Evolutionary conservation across 2,113 vertebrate genomes (phyloP).

Genomic region (Sinocyclocheilus maitianheensis): DNA sequence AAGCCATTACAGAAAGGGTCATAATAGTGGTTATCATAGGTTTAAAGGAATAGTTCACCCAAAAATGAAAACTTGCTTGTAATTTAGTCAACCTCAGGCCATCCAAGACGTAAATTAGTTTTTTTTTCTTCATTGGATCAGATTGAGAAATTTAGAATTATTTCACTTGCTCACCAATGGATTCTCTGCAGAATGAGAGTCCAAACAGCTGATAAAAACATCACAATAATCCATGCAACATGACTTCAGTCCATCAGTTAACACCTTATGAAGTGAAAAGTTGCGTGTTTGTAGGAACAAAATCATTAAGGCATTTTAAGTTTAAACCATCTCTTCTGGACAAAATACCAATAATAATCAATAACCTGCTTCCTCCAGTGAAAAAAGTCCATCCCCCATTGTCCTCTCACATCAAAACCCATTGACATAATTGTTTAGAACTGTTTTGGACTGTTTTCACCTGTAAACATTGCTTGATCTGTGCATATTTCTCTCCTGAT

Average conservation of each 20-base stretch:
- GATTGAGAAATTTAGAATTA: neutral
- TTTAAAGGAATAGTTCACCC: too few relatives aligned
- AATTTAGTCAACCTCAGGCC: too few relatives aligned
- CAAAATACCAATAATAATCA: neutral
- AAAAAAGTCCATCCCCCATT: too few relatives aligned
- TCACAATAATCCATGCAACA: neutral
- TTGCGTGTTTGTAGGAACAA: neutral
- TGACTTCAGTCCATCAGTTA: neutral
- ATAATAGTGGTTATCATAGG: neutral
- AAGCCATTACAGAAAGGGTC: constrained; percentile 40
- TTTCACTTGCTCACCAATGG: neutral
- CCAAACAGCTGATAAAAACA: neutral
- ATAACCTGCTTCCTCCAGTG: too few relatives aligned
- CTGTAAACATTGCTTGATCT: neutral
- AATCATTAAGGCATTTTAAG: neutral
- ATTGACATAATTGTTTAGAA: too few relatives aligned
- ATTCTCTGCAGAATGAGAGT: neutral
- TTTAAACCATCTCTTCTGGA: neutral
- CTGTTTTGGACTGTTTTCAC: too few relatives aligned
- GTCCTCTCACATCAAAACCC: too few relatives aligned
- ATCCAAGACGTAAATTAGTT: neutral
- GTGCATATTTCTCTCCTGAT: neutral
- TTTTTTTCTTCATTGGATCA: too few relatives aligned
- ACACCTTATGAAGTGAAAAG: neutral
- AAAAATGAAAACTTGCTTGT: neutral